Evolutionary conservation across 2,113 vertebrate genomes (phyloP), one percentile per base, ranked within the genome.

Genomic region (Cacatua alba): DNA sequence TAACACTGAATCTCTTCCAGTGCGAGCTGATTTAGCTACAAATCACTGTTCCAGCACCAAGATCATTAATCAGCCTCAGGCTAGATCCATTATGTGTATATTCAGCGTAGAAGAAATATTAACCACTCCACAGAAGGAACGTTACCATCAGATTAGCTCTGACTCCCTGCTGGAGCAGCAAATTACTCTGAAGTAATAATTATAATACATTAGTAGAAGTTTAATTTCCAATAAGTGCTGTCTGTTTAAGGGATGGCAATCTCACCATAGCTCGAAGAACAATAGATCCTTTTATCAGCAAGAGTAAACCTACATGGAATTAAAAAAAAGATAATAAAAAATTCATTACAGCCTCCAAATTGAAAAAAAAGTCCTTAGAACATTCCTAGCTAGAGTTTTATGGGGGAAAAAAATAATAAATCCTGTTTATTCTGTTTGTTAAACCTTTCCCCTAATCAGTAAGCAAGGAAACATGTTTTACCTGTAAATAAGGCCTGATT

Each of bases 111-210:
- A 96, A 97, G 95, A 98, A 97, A 97, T 97, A 98, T 97, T 97
- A 98, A 94, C 78, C 12, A 75, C 86, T 97, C 91, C 87, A 86
- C 94, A 85, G 97, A 97, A 98, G 94, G 97, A 97, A 94, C 3
- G 77, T 95, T 98, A 92, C 95, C 90, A 96, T 97, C 90, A 88
- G 95, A 97, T 97, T 96, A 97, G 93, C 91, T 98, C 93, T 60
- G 96, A 96, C 97, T 98, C 96, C 97, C 97, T 98, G 95, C 97
- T 96, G 94, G 92, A 98, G 74, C 94, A 97, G 96, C 97, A 98
- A 97, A 98, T 98, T 97, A 97, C 94, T 97, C 97, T 95, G 94
- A 97, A 98, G 97, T 97, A 96, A 98, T 98, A 98, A 98, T 98
- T 98, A 97, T 97, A 98, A 98, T 95, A 97, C 97, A 98, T 98